Evolutionary conservation across 2,888 invertebrate species (phyloP).

Genomic region (Heliconius ismenius): DNA sequence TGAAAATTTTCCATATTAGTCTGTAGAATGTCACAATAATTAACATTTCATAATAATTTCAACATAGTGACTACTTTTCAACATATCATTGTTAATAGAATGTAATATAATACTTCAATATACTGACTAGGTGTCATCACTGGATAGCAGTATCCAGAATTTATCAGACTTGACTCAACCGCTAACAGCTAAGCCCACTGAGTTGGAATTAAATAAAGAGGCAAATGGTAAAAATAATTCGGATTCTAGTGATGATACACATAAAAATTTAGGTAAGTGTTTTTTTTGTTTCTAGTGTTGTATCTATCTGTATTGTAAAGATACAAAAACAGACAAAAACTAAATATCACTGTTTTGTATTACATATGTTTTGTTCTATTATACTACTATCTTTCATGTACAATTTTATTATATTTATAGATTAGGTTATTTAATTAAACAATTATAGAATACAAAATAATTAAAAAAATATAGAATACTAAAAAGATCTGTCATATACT

Average conservation of each 20-base stretch:
- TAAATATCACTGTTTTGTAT: no score
- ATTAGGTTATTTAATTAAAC: no score
- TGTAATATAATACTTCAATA: constrained; percentile 15
- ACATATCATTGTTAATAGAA: background rate
- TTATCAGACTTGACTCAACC: constrained; percentile 77
- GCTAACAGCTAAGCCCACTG: constrained; percentile 70
- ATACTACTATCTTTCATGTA: no score
- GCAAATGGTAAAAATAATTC: constrained; percentile 63
- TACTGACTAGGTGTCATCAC: constrained; percentile 69
- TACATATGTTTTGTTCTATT: no score
- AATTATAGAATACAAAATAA: no score
- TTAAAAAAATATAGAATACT: no score
- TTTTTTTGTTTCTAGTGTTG: background rate
- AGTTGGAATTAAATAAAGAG: constrained; percentile 53
- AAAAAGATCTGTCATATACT: no score
- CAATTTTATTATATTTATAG: no score
- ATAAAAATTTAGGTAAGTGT: constrained; percentile 70
- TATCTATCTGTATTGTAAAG: background rate
- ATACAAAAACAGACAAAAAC: background rate
- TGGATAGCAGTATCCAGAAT: constrained; percentile 78
- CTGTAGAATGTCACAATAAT: background rate
- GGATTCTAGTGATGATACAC: constrained; percentile 75
- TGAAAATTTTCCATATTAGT: background rate
- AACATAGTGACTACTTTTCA: background rate
- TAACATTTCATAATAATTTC: constrained; percentile 3